A percentile compares a stretch with the other conserved stretches of the same genome.
These are phyloP conservation scores for Synanthedon formicaeformis DNA, from an alignment of 2,888 invertebrate genomes.

Conservation along the genomic window DNA sequence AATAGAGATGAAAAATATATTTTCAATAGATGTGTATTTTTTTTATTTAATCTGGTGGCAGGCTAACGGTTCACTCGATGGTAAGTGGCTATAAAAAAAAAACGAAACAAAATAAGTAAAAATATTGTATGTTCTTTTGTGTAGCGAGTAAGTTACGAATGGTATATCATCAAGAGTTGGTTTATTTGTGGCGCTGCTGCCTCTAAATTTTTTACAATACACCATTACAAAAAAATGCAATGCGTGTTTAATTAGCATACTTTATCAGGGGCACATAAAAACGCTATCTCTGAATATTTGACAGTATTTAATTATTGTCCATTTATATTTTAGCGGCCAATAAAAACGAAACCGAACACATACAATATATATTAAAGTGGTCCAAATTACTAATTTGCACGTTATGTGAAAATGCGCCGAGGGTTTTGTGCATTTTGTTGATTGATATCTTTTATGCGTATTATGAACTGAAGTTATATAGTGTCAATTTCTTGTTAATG, in stretches of 20 bases:
- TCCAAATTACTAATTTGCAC: conserved; percentile 34
- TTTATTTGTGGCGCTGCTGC: neutral
- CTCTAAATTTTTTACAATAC: neutral
- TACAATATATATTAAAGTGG: conserved; percentile 14
- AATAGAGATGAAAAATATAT: no score
- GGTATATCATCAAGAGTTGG: no score
- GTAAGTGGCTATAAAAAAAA: no score
- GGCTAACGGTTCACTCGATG: no score
- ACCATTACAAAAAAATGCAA: conserved; percentile 18
- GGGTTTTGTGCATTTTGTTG: conserved; percentile 19
- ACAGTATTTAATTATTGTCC: conserved; percentile 40
- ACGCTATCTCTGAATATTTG: conserved; percentile 27
- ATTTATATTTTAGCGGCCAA: conserved; percentile 21
- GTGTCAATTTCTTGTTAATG: no score
- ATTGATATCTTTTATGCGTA: conserved; percentile 28
- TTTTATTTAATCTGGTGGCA: no score
- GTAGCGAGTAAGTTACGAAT: no score
- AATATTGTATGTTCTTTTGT: no score
- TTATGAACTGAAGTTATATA: conserved; percentile 19
- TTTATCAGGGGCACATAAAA: conserved; percentile 27
- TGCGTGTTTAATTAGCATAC: conserved; percentile 36
- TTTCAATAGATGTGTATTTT: no score
- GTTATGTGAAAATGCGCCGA: conserved; percentile 12
- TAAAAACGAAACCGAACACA: conserved; percentile 26
- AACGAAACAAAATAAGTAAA: no score